Conservation (phyloP, 2,797 vertebrate species). For the Coranthus polyacanthus region DNA sequence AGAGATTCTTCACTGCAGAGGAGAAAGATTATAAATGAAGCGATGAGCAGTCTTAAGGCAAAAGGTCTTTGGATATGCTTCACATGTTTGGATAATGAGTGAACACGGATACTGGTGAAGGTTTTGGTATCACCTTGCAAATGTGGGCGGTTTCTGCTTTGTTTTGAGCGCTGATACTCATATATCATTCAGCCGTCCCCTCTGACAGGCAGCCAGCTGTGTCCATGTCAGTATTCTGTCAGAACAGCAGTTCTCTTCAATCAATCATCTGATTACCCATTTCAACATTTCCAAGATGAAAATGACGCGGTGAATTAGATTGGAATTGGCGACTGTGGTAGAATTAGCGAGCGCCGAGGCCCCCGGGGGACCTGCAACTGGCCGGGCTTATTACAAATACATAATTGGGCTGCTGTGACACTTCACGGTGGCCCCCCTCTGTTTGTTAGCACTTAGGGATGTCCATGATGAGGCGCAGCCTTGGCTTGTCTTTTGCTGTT, state of each 20-base stretch:
- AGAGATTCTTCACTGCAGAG: constrained; percentile 1
- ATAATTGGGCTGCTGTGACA: constrained; percentile 62
- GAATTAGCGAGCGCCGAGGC: constrained; percentile 46
- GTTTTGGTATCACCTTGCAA: constrained; percentile 48
- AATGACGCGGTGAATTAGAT: constrained; percentile 62
- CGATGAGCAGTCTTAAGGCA: constrained; percentile 12
- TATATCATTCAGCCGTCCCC: constrained; percentile 71
- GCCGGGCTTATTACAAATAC: constrained; percentile 59
- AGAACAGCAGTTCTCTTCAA: constrained; percentile 69
- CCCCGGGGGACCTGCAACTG: constrained; percentile 19
- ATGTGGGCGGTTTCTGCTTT: constrained; percentile 57
- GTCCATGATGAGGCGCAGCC: constrained; percentile 52
- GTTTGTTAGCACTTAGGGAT: constrained; percentile 42
- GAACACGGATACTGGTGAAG: constrained; percentile 33
- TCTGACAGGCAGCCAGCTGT: constrained; percentile 78
- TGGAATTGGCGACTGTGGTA: constrained; percentile 46
- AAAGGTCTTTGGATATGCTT: constrained; percentile 33
- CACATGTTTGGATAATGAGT: constrained; percentile 37
- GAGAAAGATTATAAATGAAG: neutral
- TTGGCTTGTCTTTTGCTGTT: constrained; percentile 58
- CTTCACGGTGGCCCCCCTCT: constrained; percentile 24
- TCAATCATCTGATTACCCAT: constrained; percentile 80
- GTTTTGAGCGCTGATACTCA: constrained; percentile 61
- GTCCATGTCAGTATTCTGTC: constrained; percentile 77
- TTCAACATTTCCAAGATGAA: constrained; percentile 62